phyloP scores from a whole-genome alignment of 2,113 vertebrate species.

The Chaenocephalus aceratus region DNA sequence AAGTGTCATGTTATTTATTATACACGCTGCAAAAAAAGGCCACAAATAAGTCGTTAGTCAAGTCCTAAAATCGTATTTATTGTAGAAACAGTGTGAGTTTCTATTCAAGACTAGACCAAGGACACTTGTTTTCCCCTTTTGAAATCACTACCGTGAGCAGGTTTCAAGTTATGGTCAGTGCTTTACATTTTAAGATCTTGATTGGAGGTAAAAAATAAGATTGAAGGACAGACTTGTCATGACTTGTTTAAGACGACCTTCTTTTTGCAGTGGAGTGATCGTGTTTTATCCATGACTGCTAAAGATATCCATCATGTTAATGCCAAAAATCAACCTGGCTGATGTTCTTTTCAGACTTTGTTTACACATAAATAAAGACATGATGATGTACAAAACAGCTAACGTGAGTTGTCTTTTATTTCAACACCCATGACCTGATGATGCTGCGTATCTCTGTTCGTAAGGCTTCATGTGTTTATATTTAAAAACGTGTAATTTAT shows the following conservation, averaged over 20 bases:
- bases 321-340: conserved; percentile 72
- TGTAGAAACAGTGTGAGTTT: conserved; percentile 2
- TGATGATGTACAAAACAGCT: conserved; percentile 61
- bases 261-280: conserved; percentile 51
- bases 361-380: conserved; percentile 85
- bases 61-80: conserved; percentile 41
- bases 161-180: conserved; percentile 20
- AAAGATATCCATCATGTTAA: conserved; percentile 71
- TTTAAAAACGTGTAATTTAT: background rate
- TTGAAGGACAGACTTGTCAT: conserved; percentile 12
- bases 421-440: background rate
- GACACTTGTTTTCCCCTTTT: conserved; percentile 1
- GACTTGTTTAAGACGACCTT: conserved; percentile 33
- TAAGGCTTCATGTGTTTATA: background rate
- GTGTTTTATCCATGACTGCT: conserved; percentile 74
- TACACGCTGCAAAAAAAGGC: conserved; percentile 44
- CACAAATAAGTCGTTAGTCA: conserved; percentile 12
- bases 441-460: background rate
- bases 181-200: conserved; percentile 8
- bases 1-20: conserved; percentile 12
- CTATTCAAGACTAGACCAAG: conserved; percentile 9
- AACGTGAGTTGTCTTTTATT: conserved; percentile 5
- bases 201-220: background rate
- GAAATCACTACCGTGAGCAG: conserved; percentile 6
- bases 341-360: conserved; percentile 80